Percentiles rank a stretch among this genome's conserved stretches.
Evolutionary conservation across 2,797 vertebrate species (phyloP).

Genomic region (Carcharodon carcharias): DNA sequence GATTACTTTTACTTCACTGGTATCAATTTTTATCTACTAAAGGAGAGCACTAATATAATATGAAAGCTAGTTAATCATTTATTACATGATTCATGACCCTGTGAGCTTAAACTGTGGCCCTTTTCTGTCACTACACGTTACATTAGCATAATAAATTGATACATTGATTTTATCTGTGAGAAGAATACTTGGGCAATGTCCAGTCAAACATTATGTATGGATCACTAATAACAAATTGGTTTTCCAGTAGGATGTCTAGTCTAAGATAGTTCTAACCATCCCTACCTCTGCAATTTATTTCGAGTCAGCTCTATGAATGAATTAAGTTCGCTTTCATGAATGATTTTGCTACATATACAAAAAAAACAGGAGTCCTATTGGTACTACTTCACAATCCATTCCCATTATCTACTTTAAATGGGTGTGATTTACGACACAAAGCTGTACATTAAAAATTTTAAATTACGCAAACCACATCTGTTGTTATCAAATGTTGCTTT

Average conservation of each 20-base stretch:
- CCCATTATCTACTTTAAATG: slow-evolving; percentile 40
- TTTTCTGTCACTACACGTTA: slow-evolving; percentile 41
- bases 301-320: slow-evolving; percentile 36
- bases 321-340: slow-evolving; percentile 39
- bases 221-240: slow-evolving; percentile 7
- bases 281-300: not conserved
- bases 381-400: slow-evolving; percentile 10
- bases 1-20: slow-evolving; percentile 47
- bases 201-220: slow-evolving; percentile 13
- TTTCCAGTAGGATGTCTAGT: slow-evolving; percentile 31
- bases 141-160: slow-evolving; percentile 47
- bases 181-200: not conserved
- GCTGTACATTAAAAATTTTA: slow-evolving; percentile 39
- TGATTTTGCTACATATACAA: slow-evolving; percentile 37
- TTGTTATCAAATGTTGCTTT: slow-evolving; percentile 42
- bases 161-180: slow-evolving; percentile 43
- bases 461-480: slow-evolving; percentile 34
- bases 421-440: slow-evolving; percentile 42
- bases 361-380: slow-evolving; percentile 39
- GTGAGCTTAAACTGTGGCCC: slow-evolving; percentile 40
- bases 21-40: slow-evolving; percentile 49
- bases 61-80: slow-evolving; percentile 48
- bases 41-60: slow-evolving; percentile 37
- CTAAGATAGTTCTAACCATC: slow-evolving; percentile 30
- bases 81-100: slow-evolving; percentile 50